Conservation (phyloP, 92 coral and sea anemone genomes). For the Palythoa heliodiscus region DNA sequence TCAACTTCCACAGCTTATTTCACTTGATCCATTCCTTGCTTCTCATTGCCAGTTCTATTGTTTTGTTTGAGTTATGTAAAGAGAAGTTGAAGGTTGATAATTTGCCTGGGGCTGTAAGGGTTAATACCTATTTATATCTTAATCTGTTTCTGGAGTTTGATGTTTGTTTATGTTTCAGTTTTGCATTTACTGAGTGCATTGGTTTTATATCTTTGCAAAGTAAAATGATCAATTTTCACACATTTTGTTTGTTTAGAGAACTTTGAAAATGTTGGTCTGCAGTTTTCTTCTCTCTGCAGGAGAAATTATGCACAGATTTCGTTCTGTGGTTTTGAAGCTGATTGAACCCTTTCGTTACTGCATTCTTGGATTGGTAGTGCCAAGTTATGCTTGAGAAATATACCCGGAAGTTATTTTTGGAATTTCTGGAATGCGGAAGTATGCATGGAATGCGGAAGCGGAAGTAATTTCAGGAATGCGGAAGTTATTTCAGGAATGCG, state of each 20-base stretch:
- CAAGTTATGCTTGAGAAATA: slow-evolving; percentile 20
- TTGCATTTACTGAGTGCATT: slow-evolving; percentile 2
- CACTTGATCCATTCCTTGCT: too few species aligned
- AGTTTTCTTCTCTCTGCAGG: slow-evolving; percentile 5
- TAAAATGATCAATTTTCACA: not conserved
- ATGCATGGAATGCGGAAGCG: too few species aligned
- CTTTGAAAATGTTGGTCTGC: not conserved
- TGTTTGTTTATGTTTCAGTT: not conserved
- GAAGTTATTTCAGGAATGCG: too few species aligned
- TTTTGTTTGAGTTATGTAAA: too few species aligned
- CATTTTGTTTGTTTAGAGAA: not conserved
- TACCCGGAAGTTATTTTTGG: too few species aligned
- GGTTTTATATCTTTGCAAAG: not conserved
- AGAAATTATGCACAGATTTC: slow-evolving; percentile 1
- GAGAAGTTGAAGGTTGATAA: too few species aligned
- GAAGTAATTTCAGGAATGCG: too few species aligned
- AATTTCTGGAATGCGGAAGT: too few species aligned
- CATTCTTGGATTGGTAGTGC: slow-evolving; percentile 13
- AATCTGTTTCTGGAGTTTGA: not conserved
- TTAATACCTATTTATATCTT: not conserved
- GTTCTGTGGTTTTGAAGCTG: not conserved
- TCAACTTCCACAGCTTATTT: too few species aligned
- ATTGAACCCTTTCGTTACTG: not conserved
- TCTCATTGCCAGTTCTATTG: too few species aligned
- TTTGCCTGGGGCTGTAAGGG: too few species aligned